Base-by-base conservation (phyloP, 2,888 invertebrate species). In the Eumacrocentrus americanus region DNA sequence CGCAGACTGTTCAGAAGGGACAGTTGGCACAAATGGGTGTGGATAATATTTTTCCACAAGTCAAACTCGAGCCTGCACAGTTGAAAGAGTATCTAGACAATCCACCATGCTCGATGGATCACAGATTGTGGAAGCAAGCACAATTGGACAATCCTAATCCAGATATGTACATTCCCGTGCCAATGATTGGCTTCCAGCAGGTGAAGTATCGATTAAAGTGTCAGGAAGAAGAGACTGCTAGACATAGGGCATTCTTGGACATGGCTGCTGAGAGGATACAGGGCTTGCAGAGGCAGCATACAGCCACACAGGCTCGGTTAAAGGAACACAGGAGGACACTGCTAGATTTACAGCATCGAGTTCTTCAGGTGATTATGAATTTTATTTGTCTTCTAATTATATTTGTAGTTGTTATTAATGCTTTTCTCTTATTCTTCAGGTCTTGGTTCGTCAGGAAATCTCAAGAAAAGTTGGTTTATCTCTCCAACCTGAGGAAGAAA, bases 111-210 rank as follows among this genome's bases (percentile, higher is more conserved):
- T 92, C 95, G n/a, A 91, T 98, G 75, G 95, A 97, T 80, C 89
- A 90, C 48, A 85, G 94, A 62, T 84, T 98, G 71, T 99, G 99
- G 99, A 91, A 92, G 73, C 97, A 98, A 80, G 98, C 98, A 0
- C 95, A 95, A 74, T 83, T 90, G 23, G 97, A 98, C 75, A 99
- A 99, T 83, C 99, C 98, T 0, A 93, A 98, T 81, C 88, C 94
- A 0, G 88, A 87, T 34, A 89, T 89, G 72, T 91, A 95, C 72
- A 90, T 99, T 74, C 98, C 98, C 0, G 92, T 95, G 9, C 95
- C 97, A 0, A 91, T 98, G 81, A 88, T 96, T 66, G 98, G 98
- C 0, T 97, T 98, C 76, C 84, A 86, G 34, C 90, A 91, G 80
- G 83, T 90, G 5, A 90, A 91, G 77, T 89, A 90, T 81, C 87